These are phyloP conservation scores for Heteronetta atricapilla DNA, from an alignment of 2,113 vertebrate genomes.

Conservation along the genomic window DNA sequence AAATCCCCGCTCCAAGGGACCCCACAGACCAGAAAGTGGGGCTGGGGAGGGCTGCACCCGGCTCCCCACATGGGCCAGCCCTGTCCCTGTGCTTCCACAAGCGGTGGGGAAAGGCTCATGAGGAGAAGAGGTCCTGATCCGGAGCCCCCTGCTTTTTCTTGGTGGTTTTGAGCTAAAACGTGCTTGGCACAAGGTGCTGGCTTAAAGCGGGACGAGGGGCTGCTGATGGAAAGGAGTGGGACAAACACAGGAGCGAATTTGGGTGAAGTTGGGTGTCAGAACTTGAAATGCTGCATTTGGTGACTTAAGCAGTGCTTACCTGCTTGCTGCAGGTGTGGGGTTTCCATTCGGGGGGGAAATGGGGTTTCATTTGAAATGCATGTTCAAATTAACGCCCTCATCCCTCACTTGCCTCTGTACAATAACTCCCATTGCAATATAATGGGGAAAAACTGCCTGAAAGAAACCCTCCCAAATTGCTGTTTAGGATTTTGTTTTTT, in stretches of 20 bases:
- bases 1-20: neutral
- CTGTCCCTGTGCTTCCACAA: too few relatives aligned
- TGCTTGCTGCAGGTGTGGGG: neutral
- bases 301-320: neutral
- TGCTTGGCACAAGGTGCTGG: rapidly evolving
- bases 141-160: neutral
- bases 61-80: neutral
- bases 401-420: neutral
- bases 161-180: neutral
- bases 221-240: neutral
- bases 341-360: neutral
- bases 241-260: neutral
- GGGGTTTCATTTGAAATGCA: neutral
- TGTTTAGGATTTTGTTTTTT: neutral
- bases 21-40: neutral
- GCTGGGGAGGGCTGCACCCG: neutral
- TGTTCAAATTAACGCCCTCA: neutral
- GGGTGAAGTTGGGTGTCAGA: too few relatives aligned
- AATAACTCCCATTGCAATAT: neutral
- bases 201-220: neutral
- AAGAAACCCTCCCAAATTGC: neutral
- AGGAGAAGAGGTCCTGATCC: neutral
- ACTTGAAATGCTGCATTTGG: neutral
- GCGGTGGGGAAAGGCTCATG: neutral
- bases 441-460: neutral